Evolutionary conservation across 2,888 invertebrate species (phyloP).

Genomic region (Drosophila subquinaria): DNA sequence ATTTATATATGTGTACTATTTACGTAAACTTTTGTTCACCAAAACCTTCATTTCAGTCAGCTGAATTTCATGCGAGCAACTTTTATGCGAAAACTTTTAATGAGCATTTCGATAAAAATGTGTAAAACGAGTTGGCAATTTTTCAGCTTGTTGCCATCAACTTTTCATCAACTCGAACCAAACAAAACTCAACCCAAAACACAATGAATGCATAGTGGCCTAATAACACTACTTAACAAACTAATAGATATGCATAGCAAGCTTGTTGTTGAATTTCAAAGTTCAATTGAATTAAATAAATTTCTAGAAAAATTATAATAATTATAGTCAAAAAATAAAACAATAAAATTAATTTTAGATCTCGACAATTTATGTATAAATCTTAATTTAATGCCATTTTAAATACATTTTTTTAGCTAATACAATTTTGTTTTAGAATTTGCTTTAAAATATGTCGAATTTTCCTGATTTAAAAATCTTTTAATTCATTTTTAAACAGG

Average conservation of each 20-base stretch:
- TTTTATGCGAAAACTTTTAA: slow-evolving; percentile 72
- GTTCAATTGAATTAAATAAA: background rate
- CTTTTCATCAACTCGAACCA: slow-evolving; percentile 9
- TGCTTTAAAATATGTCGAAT: too few species aligned
- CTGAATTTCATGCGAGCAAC: slow-evolving; percentile 44
- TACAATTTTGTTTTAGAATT: too few species aligned
- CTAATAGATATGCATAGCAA: background rate
- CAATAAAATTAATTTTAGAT: too few species aligned
- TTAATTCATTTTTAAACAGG: too few species aligned
- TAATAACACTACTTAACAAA: slow-evolving; percentile 10
- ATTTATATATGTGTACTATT: slow-evolving; percentile 1
- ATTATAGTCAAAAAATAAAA: background rate
- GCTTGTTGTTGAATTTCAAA: background rate
- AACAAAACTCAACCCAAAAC: slow-evolving; percentile 21
- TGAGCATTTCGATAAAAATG: slow-evolving; percentile 65
- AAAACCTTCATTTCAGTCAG: background rate
- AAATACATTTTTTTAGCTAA: too few species aligned
- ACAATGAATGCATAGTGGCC: slow-evolving; percentile 20
- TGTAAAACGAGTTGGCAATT: slow-evolving; percentile 45
- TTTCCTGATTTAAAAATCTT: too few species aligned
- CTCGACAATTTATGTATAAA: too few species aligned
- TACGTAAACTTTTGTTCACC: slow-evolving; percentile 16
- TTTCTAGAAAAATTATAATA: background rate
- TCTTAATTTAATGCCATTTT: too few species aligned
- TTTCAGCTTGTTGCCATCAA: slow-evolving; percentile 13